Percentiles rank a stretch among this genome's conserved stretches.
phyloP scores from a whole-genome alignment of 2,113 vertebrate species.

The Lampris incognitus region DNA sequence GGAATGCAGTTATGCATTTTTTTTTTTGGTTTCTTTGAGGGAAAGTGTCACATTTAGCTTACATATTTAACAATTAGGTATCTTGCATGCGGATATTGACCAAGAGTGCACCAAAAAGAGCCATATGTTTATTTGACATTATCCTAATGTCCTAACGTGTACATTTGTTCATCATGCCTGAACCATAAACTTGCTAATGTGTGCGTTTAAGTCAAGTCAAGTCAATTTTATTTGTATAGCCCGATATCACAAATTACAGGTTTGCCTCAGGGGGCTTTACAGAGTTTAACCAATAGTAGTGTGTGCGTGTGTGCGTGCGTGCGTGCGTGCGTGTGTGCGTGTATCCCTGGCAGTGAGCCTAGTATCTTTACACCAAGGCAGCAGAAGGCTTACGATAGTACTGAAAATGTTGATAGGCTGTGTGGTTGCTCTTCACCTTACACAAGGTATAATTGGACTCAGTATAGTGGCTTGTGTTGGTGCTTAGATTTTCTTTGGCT shows the following conservation, averaged over 20 bases:
- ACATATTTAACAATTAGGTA: too few species aligned
- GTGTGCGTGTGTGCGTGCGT: not conserved
- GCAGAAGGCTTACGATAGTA: slow-evolving; percentile 52
- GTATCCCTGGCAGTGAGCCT: not conserved
- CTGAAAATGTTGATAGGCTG: slow-evolving; percentile 46
- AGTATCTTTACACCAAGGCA: slow-evolving; percentile 35
- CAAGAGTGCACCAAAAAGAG: not conserved
- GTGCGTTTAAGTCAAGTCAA: too few species aligned
- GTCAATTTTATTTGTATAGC: too few species aligned
- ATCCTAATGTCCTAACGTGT: slow-evolving; percentile 35
- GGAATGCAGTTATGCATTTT: too few species aligned
- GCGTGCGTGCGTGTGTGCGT: slow-evolving; percentile 23
- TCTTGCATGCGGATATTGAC: too few species aligned
- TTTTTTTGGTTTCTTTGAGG: too few species aligned
- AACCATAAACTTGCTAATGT: too few species aligned
- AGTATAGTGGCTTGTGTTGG: not conserved
- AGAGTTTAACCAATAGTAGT: too few species aligned
- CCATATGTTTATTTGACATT: not conserved
- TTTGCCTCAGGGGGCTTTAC: too few species aligned
- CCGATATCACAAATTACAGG: too few species aligned
- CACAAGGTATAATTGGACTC: slow-evolving; percentile 41
- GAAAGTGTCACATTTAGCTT: too few species aligned
- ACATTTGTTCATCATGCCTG: too few species aligned
- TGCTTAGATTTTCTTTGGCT: not conserved
- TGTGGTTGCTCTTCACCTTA: slow-evolving; percentile 13